A percentile compares a stretch with the other conserved stretches of the same genome.
Evolutionary conservation across 2,113 vertebrate species (phyloP).

Genomic region (Syngnathus scovelli): DNA sequence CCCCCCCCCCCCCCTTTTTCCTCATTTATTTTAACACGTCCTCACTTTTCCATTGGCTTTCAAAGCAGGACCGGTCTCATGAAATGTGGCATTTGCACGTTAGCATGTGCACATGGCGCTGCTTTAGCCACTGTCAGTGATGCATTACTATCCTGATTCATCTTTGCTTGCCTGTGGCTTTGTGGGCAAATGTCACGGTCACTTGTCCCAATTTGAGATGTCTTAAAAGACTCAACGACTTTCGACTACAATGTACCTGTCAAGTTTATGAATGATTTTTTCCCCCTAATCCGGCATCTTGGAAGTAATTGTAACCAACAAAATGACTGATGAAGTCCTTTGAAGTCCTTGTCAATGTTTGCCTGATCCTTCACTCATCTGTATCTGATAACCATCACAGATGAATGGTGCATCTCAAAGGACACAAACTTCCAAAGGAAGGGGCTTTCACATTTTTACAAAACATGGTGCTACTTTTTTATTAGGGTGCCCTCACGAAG

Average conservation of each 20-base stretch:
- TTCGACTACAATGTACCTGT: conserved; percentile 12
- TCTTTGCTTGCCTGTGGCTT: conserved; percentile 16
- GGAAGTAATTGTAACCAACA: background rate
- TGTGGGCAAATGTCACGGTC: background rate
- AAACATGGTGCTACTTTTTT: background rate
- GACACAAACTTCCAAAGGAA: conserved; percentile 60
- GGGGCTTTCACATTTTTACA: conserved; percentile 37
- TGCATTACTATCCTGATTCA: conserved; percentile 6
- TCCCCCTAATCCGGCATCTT: background rate
- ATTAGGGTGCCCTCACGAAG: background rate
- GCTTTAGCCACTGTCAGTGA: conserved; percentile 19
- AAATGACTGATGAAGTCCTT: conserved; percentile 10
- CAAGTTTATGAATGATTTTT: background rate
- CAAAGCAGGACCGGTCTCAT: conserved; percentile 18
- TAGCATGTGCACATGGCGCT: conserved; percentile 4
- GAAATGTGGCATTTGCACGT: conserved; percentile 40
- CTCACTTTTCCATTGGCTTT: conserved; percentile 48
- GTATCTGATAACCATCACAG: conserved; percentile 57
- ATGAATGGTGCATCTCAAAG: conserved; percentile 62
- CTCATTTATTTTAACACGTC: conserved; percentile 57
- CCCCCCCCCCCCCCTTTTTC: conserved; percentile 39
- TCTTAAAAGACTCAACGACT: background rate
- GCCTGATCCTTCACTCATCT: conserved; percentile 45
- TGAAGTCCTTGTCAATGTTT: conserved; percentile 45
- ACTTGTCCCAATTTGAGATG: background rate